Conservation (phyloP, 2,113 vertebrate species). For the Mus musculus region DNA sequence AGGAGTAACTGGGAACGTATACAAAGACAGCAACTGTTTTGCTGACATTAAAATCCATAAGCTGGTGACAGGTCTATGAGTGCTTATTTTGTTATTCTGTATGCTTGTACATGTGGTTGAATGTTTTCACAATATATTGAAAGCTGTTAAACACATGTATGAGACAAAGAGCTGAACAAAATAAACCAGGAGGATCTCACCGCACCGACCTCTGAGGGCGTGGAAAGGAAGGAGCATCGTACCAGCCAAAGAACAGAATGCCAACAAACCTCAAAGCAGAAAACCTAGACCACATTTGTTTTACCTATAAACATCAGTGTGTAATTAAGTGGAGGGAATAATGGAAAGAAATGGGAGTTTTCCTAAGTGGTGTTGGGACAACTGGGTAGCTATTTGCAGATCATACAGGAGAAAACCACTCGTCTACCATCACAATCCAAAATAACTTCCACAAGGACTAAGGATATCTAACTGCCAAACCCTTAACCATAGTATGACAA, state of each 20-base stretch:
- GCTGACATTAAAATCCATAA: neutral
- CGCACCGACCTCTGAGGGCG: neutral
- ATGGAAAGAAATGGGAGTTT: neutral
- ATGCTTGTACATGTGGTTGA: neutral
- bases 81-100: neutral
- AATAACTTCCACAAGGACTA: conserved; percentile 18
- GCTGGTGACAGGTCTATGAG: neutral
- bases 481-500: neutral
- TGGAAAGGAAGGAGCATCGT: neutral
- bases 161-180: neutral
- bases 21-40: neutral
- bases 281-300: neutral
- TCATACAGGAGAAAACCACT: neutral
- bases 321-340: neutral
- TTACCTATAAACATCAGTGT: neutral
- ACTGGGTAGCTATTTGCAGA: neutral
- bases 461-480: neutral
- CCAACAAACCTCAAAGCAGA: neutral
- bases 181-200: neutral
- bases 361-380: neutral
- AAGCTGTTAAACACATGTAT: neutral
- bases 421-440: neutral
- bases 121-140: neutral
- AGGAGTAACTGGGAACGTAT: neutral
- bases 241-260: neutral